Conservation (phyloP, 2,797 vertebrate species). For the Crax fasciolata region DNA sequence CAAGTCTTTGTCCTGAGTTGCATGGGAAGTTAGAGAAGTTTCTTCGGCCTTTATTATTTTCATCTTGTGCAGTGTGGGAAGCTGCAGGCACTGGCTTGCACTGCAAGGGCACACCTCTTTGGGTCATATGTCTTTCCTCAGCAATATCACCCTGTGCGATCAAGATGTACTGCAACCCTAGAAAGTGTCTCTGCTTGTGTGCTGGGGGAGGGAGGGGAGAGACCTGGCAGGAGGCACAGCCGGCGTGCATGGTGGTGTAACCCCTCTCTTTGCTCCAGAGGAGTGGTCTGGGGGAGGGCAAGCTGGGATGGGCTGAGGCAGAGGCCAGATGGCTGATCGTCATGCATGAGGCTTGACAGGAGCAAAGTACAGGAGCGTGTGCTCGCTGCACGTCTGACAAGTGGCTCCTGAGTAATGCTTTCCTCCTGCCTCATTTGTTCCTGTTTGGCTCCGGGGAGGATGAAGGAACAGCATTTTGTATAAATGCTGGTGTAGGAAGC, state of each 20-base stretch:
- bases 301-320: not conserved
- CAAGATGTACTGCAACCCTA: not conserved
- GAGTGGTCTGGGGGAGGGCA: not conserved
- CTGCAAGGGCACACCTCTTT: not conserved
- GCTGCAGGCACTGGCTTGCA: conserved; percentile 5
- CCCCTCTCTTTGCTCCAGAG: not conserved
- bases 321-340: not conserved
- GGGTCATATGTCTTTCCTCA: not conserved
- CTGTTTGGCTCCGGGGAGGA: not conserved
- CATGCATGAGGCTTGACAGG: not conserved
- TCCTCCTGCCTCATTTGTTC: not conserved
- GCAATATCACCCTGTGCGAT: not conserved
- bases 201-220: not conserved
- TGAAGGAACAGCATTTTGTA: not conserved
- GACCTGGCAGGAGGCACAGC: not conserved
- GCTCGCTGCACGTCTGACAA: not conserved
- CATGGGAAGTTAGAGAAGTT: not conserved
- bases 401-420: not conserved
- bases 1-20: not conserved
- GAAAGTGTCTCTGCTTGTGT: not conserved
- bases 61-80: not conserved
- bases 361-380: not conserved
- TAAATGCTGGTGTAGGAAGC: not conserved
- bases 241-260: not conserved
- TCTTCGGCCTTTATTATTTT: not conserved